Base-by-base conservation (phyloP, 2,888 invertebrate species). In the Spilarctia lutea region DNA sequence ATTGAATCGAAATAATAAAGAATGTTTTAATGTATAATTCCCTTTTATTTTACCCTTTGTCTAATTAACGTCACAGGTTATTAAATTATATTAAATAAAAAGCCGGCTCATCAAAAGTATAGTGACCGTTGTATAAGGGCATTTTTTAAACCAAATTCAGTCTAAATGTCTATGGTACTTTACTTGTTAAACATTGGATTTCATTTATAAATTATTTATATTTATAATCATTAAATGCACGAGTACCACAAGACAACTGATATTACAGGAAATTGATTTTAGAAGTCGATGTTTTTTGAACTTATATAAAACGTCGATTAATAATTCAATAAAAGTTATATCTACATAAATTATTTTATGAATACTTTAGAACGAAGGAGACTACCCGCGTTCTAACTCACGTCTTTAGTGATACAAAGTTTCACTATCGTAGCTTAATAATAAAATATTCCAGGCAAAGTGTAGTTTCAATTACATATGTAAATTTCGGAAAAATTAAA, bases 1-100 rank as follows among this genome's bases (percentile, higher is more conserved):
- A 90, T 88, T 89, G 89, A 91, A 86, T 91, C 63, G 90, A 79
- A 87, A 85, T 84, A 87, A 89, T 88, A 91, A 90, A 77, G 75
- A 74, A 82, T 79, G 83, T 77, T 81, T 80, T 73, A 66, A 78
- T 79, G 80, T 78, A 69, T 68, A 48, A 24, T 42, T 42, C 13
- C 16, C 33, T 30, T 42, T 78, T 77, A 80, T 63, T 60, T 45
- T 48, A 2, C 27, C 67, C 74, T 48, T 42, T 16, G 4, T 48
- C 2, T n/a, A 42, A 18, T 20, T 66, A 20, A 56, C n/a, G 39
- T 42, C 30, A 70, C 20, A 27, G 2, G 52, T 27, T 63, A 69
- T 35, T 18, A 56, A 56, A n/a, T n/a, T n/a, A n/a, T n/a, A n/a
- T n/a, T n/a, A n/a, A n/a, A n/a, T n/a, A n/a, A n/a, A 27, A 16